Base-by-base conservation (phyloP, 2,113 vertebrate species). In the Dicentrarchus labrax region DNA sequence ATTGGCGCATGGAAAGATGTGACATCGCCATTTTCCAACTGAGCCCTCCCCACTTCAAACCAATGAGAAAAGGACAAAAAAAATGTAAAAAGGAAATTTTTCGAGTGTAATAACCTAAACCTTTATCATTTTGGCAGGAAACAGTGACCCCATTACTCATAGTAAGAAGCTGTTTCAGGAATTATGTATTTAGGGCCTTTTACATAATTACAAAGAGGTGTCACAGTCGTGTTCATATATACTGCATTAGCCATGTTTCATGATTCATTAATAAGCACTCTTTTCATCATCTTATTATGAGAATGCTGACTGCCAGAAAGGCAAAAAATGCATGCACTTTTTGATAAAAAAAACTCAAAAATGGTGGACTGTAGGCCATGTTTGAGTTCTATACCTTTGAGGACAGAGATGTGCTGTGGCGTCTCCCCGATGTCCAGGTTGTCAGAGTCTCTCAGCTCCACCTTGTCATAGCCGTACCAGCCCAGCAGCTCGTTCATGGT, bases 391-490 rank as follows among this genome's bases (percentile, higher is more conserved):
- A 93, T 96, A 99, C 98, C 98, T 99, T 98, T 99, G 89, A 99
- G 97, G 93, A 99, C 98, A 94, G 98, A 99, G 96, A 99, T 97
- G 95, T 99, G 98, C 90, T 99, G 98, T 68, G 97, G 96, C 92
- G 96, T 96, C 93, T 99, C 98, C 91, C 96, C 97, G 65, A 99
- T 97, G 90, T 99, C 98, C 92, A 99, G 96, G 95, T 97, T 97
- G 93, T 99, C 98, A 30, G 97, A 97, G 91, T 99, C 98, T 95
- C 98, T 97, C 88, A 99, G 64, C 95, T 99, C 98, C 95, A 99
- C 98, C 94, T 99, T 99, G 96, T 99, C 98, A 83, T 99, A 99
- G 85, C 98, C 98, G 87, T 99, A 99, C 98, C 98, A 99, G 85
- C 98, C 98, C 92, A 99, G 96, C 83, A 99, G 96, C 94, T 99